Base-by-base conservation (phyloP, 2,888 invertebrate species). In the Drosophila affinis region DNA sequence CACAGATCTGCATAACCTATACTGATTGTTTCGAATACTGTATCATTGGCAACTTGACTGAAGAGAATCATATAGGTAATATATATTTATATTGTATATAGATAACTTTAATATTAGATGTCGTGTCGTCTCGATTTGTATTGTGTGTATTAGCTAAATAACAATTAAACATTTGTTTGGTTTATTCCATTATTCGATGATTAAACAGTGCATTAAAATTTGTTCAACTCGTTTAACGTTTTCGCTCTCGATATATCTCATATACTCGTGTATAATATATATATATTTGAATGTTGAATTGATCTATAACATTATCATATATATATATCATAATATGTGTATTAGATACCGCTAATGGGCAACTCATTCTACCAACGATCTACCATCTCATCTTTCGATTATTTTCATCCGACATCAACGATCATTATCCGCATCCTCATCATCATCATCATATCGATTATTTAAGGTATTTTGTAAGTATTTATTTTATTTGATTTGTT, bases 171-270 rank as follows among this genome's bases (percentile, higher is more conserved):
- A 85, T 71, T 68, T 77, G 46, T 71, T 68, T 60, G 49, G 29
- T 46, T 72, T 76, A 62, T 21, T 77, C 71, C 45, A 80, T 85
- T 90, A 90, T 88, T 90, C 90, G 89, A 89, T 87, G 90, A 90
- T 80, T 87, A 90, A 91, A 91, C 89, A 91, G 91, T 91, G 91
- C 90, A 88, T 88, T 86, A 81, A 87, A 89, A 79, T 84, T 76
- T 81, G 62, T 62, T 76, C 87, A 88, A 84, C 88, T 88, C 72
- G 78, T 62, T 75, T 71, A 53, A 71, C 72, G 69, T 67, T 68
- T 68, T 44, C 57, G 68, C 65, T 49, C 65, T 49, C 64, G 55
- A 64, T 57, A 57, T 72, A 39, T 54, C 56, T 57, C 48, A 63
- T 64, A 52, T 49, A 29, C 47, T 27, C 45, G 59, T 63, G 53